Conservation (phyloP, 92 coral and sea anemone species). For the Zoanthus sociatus region DNA sequence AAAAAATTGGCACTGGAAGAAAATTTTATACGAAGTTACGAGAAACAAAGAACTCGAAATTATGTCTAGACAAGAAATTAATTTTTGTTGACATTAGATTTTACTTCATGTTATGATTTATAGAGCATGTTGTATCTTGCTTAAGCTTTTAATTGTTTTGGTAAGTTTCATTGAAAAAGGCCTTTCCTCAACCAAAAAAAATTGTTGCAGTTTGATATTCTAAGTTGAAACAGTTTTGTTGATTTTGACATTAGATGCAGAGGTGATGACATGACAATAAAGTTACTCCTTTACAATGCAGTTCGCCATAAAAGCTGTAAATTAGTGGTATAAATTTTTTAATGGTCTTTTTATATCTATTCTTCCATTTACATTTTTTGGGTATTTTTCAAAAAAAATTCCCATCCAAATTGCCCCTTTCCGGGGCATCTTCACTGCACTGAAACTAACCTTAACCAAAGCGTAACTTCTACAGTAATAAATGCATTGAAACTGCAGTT, state of each 20-base stretch:
- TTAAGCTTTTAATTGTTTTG: background rate
- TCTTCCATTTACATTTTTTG: too few relatives aligned
- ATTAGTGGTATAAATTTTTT: too few relatives aligned
- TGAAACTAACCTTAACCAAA: too few relatives aligned
- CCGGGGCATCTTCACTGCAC: too few relatives aligned
- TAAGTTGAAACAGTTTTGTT: slow-evolving; percentile 18
- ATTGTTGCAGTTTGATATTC: slow-evolving; percentile 1
- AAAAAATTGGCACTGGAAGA: background rate
- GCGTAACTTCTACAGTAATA: too few relatives aligned
- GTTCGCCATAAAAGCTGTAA: too few relatives aligned
- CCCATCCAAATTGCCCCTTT: too few relatives aligned
- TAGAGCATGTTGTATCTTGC: background rate
- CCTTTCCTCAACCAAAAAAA: too few relatives aligned
- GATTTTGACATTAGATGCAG: background rate
- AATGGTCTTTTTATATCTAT: too few relatives aligned
- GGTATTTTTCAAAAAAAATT: too few relatives aligned
- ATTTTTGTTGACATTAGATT: background rate
- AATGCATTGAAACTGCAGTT: too few relatives aligned
- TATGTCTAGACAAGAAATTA: slow-evolving; percentile 36
- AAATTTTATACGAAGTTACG: background rate
- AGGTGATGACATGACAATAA: slow-evolving; percentile 30
- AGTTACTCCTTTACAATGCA: background rate
- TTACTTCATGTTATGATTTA: background rate
- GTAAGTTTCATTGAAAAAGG: background rate
- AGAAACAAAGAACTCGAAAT: slow-evolving; percentile 17